Conservation (phyloP, 2,113 vertebrate species). For the Emydocephalus ijimae region DNA sequence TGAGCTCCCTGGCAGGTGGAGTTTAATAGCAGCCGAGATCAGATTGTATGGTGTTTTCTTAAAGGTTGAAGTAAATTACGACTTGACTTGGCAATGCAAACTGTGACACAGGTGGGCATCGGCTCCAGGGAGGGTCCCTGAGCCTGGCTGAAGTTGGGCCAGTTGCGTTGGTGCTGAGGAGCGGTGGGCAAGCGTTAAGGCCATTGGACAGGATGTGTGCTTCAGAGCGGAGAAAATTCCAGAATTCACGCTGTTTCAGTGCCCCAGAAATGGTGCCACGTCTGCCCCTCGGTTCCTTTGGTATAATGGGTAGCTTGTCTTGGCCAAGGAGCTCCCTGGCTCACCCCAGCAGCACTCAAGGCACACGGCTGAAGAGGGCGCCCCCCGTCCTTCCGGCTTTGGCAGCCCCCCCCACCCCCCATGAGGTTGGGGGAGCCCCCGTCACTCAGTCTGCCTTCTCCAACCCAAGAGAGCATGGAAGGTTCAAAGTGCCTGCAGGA, state of each 20-base stretch:
- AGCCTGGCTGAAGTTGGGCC: background rate
- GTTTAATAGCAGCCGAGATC: background rate
- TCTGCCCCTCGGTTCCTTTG: background rate
- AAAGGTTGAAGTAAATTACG: background rate
- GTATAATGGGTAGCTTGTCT: background rate
- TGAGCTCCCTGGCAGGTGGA: background rate
- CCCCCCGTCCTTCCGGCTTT: background rate
- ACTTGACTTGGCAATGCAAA: too few relatives aligned
- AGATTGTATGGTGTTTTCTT: background rate
- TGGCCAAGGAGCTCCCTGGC: background rate
- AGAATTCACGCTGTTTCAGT: background rate
- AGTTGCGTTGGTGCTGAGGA: background rate
- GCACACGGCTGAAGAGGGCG: background rate
- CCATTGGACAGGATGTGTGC: slow-evolving; percentile 28
- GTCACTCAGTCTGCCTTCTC: too few relatives aligned
- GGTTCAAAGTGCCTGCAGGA: background rate
- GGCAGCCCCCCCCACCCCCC: background rate
- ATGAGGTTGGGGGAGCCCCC: background rate
- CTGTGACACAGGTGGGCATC: background rate
- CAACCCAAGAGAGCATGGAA: background rate
- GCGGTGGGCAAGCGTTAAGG: slow-evolving; percentile 20
- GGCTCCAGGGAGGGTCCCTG: background rate
- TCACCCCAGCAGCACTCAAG: background rate
- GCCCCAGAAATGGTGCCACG: background rate
- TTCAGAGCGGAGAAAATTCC: slow-evolving; percentile 15